Base-by-base conservation (phyloP, 2,888 invertebrate species). In the Gnatocerus cornutus region DNA sequence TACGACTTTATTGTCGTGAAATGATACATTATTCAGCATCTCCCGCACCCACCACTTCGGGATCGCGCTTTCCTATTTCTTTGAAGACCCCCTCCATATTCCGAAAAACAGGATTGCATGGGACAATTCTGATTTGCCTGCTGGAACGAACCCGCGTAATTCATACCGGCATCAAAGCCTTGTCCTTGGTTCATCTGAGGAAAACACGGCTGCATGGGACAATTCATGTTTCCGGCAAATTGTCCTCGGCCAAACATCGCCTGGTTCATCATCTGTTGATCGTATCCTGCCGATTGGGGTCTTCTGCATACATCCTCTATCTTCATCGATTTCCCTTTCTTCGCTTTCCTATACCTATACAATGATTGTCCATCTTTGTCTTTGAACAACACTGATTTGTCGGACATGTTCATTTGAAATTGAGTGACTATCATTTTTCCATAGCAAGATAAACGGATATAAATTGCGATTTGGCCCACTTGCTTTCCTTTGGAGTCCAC, bases 391-490 rank as follows among this genome's bases (percentile, higher is more conserved):
- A 85, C 84, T 0, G 84, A 83, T 73, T 85, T 85, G 66, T 85
- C 85, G 16, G 83, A 80, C 65, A 84, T 67, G 71, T 85, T 85
- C 85, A 87, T 86, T 77, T 67, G 90, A 79, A 91, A 91, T 77
- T 88, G 89, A 0, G 91, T 92, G 9, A 91, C 87, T 16, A 91
- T 90, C 66, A 88, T 79, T 76, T 89, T 89, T 0, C 91, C 91
- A 74, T 91, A 91, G 76, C 90, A 90, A 6, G 90, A 90, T 79
- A 90, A 87, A 5, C 91, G 85, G 50, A 91, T 83, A 81, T 90
- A 91, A 78, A 90, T 87, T 0, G 87, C 81, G 8, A 90, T 87
- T 73, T 89, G 87, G 3, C 91, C 91, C 1, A 89, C 87, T 72
- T 86, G 83, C 5, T 83, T 81, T 0, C 87, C 87, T 41, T 87